Evolutionary conservation across 2,888 invertebrate species (phyloP).

Genomic region (Andrena dorsata): DNA sequence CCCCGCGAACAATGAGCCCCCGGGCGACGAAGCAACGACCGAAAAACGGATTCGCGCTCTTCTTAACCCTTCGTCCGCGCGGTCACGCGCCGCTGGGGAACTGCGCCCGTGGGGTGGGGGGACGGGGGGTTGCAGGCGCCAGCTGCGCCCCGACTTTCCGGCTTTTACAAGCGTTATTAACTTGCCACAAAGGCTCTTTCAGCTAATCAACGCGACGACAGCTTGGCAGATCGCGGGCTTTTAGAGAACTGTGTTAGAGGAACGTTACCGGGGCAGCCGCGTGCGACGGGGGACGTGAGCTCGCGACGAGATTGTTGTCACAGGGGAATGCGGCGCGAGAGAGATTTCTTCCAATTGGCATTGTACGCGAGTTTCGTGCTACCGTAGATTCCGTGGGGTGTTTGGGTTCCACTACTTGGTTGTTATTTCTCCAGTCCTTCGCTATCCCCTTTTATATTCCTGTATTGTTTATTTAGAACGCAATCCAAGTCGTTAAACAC

Average conservation of each 20-base stretch:
- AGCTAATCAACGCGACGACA: neutral
- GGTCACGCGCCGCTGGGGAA: neutral
- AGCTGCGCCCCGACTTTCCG: neutral
- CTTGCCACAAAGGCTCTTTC: neutral
- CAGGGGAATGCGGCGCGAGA: no score
- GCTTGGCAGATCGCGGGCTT: neutral
- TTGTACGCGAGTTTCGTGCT: no score
- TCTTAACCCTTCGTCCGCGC: neutral
- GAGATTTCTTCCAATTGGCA: no score
- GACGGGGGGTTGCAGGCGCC: neutral
- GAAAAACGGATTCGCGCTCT: slow-evolving; percentile 1
- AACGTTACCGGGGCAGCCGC: neutral
- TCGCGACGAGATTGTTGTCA: no score
- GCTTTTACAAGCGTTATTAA: neutral
- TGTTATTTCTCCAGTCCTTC: no score
- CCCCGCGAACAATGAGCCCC: slow-evolving; percentile 24
- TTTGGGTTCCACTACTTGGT: no score
- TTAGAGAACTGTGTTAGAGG: neutral
- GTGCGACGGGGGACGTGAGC: no score
- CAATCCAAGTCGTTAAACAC: neutral
- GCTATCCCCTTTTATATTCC: no score
- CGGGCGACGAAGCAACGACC: slow-evolving; percentile 20
- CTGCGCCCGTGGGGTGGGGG: no score
- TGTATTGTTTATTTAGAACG: no score
- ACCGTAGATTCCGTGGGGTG: no score